phyloP scores from a whole-genome alignment of 2,797 vertebrate species.

The Eurystomus glaucurus region DNA sequence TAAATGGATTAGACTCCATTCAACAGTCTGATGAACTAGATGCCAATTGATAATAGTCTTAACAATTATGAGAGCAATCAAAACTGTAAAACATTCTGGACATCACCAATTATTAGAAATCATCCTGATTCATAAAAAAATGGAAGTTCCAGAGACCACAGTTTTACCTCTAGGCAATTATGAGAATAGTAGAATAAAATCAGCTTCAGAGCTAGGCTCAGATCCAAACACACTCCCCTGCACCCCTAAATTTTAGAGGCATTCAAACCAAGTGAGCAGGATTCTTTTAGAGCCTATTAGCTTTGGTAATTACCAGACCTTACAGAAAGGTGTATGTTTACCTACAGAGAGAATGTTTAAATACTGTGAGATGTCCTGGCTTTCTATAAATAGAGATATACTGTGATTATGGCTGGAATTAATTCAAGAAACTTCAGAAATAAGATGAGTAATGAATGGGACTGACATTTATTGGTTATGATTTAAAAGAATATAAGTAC shows the following conservation, averaged over 20 bases:
- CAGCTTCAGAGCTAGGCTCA: background rate
- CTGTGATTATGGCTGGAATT: conserved; percentile 78
- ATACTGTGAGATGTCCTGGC: conserved; percentile 59
- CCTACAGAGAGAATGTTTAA: conserved; percentile 57
- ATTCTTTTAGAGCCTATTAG: background rate
- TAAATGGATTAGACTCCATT: conserved; percentile 19
- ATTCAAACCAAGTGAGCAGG: background rate
- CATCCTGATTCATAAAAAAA: background rate
- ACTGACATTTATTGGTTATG: conserved; percentile 66
- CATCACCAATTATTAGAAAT: conserved; percentile 14
- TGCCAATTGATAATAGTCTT: background rate
- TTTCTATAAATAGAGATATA: conserved; percentile 79
- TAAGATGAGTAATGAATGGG: conserved; percentile 72
- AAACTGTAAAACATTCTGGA: background rate
- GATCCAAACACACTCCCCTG: background rate
- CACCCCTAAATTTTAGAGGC: background rate
- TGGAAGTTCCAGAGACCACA: background rate
- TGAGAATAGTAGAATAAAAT: background rate
- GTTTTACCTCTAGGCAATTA: background rate
- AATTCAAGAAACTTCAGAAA: conserved; percentile 76
- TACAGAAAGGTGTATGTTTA: conserved; percentile 61
- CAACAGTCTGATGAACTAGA: background rate
- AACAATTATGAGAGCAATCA: background rate
- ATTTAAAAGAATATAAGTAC: conserved; percentile 55
- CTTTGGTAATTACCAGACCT: conserved; percentile 58